Percentiles rank a stretch among this genome's conserved stretches.
Conservation (phyloP, 2,888 invertebrate species). For the Philaethria dido region DNA sequence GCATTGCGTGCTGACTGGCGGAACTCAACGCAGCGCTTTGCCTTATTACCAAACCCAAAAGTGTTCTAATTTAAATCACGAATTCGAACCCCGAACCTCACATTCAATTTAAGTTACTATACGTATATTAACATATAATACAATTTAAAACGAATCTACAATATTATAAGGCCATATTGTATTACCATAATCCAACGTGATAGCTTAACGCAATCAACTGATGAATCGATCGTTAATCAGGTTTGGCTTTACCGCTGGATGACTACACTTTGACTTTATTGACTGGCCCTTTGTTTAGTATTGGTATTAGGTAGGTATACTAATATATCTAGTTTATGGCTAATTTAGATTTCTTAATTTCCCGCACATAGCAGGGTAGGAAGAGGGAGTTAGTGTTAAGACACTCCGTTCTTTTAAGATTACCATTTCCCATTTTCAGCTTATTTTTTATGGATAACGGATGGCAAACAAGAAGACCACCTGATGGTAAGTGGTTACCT, state of each 20-base stretch:
- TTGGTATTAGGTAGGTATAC: constrained; percentile 1
- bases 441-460: too few species aligned
- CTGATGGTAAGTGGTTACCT: too few species aligned
- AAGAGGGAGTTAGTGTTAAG: background rate
- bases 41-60: too few species aligned
- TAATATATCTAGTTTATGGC: background rate
- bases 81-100: too few species aligned
- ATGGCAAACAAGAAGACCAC: too few species aligned
- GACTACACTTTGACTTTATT: constrained; percentile 19
- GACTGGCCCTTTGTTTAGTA: constrained; percentile 12
- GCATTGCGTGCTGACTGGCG: too few species aligned
- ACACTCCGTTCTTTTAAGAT: too few species aligned
- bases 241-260: constrained; percentile 16
- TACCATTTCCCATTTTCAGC: too few species aligned
- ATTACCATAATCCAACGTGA: constrained; percentile 24
- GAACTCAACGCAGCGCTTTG: too few species aligned
- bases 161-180: constrained; percentile 16
- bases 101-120: too few species aligned
- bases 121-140: background rate
- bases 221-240: constrained; percentile 29
- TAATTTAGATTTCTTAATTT: background rate
- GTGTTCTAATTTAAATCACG: too few species aligned
- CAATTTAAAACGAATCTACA: constrained; percentile 8
- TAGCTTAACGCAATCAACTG: constrained; percentile 31
- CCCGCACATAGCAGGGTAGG: background rate